Base-by-base conservation (phyloP, 2,113 vertebrate genomes). In the Sula dactylatra region DNA sequence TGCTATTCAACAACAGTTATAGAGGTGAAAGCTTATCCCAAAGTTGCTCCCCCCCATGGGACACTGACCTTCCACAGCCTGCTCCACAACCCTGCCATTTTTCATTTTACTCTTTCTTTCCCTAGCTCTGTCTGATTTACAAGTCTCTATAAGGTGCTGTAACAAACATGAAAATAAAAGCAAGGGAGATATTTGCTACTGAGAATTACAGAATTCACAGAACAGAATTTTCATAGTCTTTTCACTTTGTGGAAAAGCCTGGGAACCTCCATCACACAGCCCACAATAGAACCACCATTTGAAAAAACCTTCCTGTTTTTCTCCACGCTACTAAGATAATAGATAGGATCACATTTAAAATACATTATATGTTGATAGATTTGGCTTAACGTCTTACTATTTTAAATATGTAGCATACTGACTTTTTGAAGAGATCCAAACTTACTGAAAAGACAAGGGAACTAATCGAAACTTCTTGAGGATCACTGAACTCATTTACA, bases 401-500 rank as follows among this genome's bases (percentile, higher is more conserved):
- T 72, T 38, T 6, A 64, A 91, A 82, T 16, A 69, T 9, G 10
- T 15, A 45, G 11, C 59, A 81, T 22, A 42, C 21, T 24, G 40
- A 40, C 36, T 45, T 70, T 70, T 21, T 66, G 13, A 81, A 32
- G 32, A 72, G 10, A 31, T 10, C 38, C 55, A 21, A 82, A 66
- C 32, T 34, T 64, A 71, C 52, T 64, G 32, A 71, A 80, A 90
- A 82, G 36, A 78, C 64, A 93, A 61, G 24, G 36, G 29, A 78
- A 66, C 9, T 40, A 42, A 80, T 36, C 45, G 32, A 50, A 88
- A 81, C n/a, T 42, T 20, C 34, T 11, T 29, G 20, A 89, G 8
- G 55, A 96, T 84, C 66, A 90, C 69, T 26, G 82, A 67, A 76
- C n/a, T 83, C 45, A 73, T 80, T 71, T 64, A 40, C 11, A 86